Conservation (phyloP, 2,113 vertebrate genomes). For the Reinhardtius hippoglossoides region DNA sequence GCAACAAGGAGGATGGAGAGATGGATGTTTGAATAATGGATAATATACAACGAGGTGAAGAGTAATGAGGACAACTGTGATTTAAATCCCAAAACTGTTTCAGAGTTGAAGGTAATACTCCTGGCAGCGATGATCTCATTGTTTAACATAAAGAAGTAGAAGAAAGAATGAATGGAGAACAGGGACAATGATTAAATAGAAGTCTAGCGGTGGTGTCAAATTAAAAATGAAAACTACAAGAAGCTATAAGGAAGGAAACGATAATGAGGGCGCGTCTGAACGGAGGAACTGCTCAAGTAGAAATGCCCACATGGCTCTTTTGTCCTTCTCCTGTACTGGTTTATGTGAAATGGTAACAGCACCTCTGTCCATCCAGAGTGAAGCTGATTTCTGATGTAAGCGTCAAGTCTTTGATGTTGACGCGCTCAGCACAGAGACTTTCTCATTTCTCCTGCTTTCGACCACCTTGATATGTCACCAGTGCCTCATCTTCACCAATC, state of each 20-base stretch:
- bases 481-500: neutral
- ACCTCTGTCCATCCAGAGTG: constrained; percentile 2
- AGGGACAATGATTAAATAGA: neutral
- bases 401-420: constrained; percentile 39
- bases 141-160: neutral
- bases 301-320: neutral
- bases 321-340: neutral
- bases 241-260: no score
- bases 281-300: neutral
- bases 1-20: constrained; percentile 26
- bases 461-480: neutral
- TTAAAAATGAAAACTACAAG: no score
- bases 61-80: constrained; percentile 35
- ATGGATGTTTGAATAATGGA: constrained; percentile 50
- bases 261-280: no score
- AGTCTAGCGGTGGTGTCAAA: neutral
- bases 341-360: neutral
- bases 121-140: neutral
- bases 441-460: neutral
- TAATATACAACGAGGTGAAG: constrained; percentile 22
- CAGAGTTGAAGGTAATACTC: neutral
- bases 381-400: neutral
- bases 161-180: neutral
- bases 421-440: neutral
- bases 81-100: constrained; percentile 33